These are phyloP conservation scores for Drepana falcataria DNA, from an alignment of 2,888 invertebrate species.

Conservation along the genomic window DNA sequence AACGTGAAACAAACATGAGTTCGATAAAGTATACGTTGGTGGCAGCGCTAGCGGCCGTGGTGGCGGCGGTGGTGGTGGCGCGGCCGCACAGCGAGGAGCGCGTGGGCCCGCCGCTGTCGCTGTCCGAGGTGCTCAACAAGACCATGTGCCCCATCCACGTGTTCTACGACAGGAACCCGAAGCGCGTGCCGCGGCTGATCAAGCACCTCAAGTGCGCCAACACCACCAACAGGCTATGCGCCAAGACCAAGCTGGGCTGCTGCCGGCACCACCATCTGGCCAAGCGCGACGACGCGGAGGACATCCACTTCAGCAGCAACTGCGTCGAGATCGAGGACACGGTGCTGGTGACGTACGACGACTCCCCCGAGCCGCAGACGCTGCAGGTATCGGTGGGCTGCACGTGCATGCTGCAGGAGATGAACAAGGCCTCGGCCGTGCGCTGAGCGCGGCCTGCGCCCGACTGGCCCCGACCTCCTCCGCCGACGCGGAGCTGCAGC, in stretches of 20 bases:
- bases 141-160: slow-evolving; percentile 62
- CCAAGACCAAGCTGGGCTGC: slow-evolving; percentile 49
- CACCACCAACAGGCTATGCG: slow-evolving; percentile 50
- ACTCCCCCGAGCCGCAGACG: slow-evolving; percentile 15
- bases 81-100: slow-evolving; percentile 24
- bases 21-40: slow-evolving; percentile 15
- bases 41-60: slow-evolving; percentile 16
- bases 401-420: slow-evolving; percentile 55
- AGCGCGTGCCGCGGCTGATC: slow-evolving; percentile 57
- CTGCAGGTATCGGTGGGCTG: slow-evolving; percentile 61
- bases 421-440: slow-evolving; percentile 12
- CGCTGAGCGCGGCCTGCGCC: slow-evolving; percentile 9
- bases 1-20: slow-evolving; percentile 7
- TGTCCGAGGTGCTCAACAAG: slow-evolving; percentile 45
- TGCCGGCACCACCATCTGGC: slow-evolving; percentile 47
- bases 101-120: slow-evolving; percentile 23
- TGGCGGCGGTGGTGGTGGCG: slow-evolving; percentile 22
- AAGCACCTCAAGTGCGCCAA: slow-evolving; percentile 56
- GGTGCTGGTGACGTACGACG: slow-evolving; percentile 54
- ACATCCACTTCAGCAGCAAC: slow-evolving; percentile 37
- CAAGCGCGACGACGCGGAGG: background rate
- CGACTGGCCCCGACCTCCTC: slow-evolving; percentile 6
- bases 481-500: background rate
- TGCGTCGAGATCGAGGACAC: slow-evolving; percentile 65
- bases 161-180: slow-evolving; percentile 40